Conservation (phyloP, 2,113 vertebrate genomes). For the Sterna hirundo region DNA sequence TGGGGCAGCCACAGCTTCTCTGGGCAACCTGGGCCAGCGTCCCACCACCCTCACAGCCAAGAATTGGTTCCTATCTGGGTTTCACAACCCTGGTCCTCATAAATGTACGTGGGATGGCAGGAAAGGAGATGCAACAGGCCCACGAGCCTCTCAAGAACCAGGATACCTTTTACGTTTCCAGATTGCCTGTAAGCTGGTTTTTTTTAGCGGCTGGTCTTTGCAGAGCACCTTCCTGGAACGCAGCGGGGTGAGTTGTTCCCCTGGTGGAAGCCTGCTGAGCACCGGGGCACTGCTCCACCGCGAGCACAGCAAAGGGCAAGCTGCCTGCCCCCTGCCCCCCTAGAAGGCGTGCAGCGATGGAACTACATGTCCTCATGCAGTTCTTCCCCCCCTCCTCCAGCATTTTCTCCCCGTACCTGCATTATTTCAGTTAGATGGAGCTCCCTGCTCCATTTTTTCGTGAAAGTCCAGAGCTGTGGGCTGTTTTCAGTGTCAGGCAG, state of each 20-base stretch:
- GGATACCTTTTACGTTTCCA: background rate
- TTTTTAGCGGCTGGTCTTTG: background rate
- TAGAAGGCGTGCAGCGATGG: background rate
- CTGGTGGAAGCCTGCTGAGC: background rate
- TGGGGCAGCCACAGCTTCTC: no score
- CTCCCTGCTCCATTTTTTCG: background rate
- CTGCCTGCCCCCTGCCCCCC: background rate
- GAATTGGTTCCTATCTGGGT: background rate
- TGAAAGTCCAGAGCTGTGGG: background rate
- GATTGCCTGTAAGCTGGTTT: background rate
- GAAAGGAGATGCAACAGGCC: background rate
- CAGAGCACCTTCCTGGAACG: background rate
- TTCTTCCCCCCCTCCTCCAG: background rate
- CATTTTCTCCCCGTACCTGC: background rate
- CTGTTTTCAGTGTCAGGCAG: background rate
- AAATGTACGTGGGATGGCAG: background rate
- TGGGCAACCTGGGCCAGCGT: no score
- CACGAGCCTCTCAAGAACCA: background rate
- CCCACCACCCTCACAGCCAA: no score
- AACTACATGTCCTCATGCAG: background rate
- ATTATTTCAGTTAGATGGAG: background rate
- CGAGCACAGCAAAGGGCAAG: background rate
- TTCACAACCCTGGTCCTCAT: background rate
- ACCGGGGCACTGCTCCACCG: background rate
- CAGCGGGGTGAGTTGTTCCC: background rate